Base-by-base conservation (phyloP, 2,888 invertebrate genomes). In the Dendrolimus pini region DNA sequence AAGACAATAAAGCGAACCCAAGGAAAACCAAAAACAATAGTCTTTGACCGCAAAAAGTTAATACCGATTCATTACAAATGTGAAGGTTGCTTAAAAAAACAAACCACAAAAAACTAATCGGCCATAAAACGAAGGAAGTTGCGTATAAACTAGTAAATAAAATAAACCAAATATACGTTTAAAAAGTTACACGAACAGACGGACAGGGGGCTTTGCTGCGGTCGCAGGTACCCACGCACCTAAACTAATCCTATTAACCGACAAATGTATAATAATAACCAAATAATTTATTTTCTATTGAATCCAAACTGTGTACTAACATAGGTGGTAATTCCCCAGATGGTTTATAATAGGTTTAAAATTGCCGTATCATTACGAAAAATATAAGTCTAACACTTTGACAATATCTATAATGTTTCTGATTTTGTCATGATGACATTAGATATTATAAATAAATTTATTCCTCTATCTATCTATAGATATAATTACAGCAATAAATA, bases 101-200 rank as follows among this genome's bases (percentile, higher is more conserved):
- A 74, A 71, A 81, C 83, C 82, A 86, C 85, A 86, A 89, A 87
- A 88, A 89, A 70, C 73, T 84, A 87, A 89, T 86, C 82, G 86
- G 75, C 77, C 82, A 79, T 83, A 85, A 81, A 77, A 72, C 72
- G 76, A 73, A 86, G 87, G 88, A 89, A 87, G 87, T 87, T 78
- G 80, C 85, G 76, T 80, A 85, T 87, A 88, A 88, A 86, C 83
- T 86, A 85, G 80, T 88, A 85, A 89, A 89, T 89, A 89, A 89
- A 88, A 89, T 88, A 89, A 89, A 89, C 89, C 88, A 86, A 87
- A 30, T 86, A 85, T 79, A 88, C 47, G 47, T 47, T 47, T 77
- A 86, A 86, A 87, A 87, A 85, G 75, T 69, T 63, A 69, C 68
- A 74, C 72, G 66, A 75, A 75, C 82, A 80, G 80, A 78, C 82